Evolutionary conservation across 2,113 vertebrate genomes (phyloP), one percentile per base, ranked within the genome.

Genomic region (Telmatochromis brachygnathus): DNA sequence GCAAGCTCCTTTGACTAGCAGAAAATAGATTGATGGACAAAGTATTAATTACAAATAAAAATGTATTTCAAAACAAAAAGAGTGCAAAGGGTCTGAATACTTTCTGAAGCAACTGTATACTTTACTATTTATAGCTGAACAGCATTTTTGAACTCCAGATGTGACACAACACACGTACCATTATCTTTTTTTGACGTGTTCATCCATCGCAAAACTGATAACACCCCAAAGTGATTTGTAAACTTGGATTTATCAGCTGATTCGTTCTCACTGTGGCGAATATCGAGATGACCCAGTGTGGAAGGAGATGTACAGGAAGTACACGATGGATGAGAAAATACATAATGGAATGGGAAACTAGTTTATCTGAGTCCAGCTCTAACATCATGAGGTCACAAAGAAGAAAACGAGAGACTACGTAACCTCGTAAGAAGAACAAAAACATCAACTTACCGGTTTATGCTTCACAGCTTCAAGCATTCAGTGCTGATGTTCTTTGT

Each of bases 341-440:
- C 2, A 88, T 17, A 60, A 87, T 89, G 89, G 81, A 88, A 90
- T 89, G 88, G 26, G 2, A 84, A 86, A 87, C 80, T 73, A 54
- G 13, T 70, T 73, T 45, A 4, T 79, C 68, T 15, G 35, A 75
- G 26, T 58, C 84, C 33, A 73, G 82, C 49, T 87, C 17, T 23
- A 84, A 86, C 65, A 89, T 42, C n/a, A 26, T 77, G 14, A 75
- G 54, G 13, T 85, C 42, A 30, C 21, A 49, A 49, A 47, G 68
- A 56, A 23, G 70, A 75, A 75, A 11, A 49, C 9, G 3, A 83
- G 6, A 62, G 23, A 58, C 4, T 26, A 30, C 45, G 3, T 14
- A 39, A 70, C 73, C 82, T 49, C 13, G 6, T 9, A 21, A 60
- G n/a, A 83, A 65, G 55, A 77, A 79, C 30, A 70, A 49, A 87